Base-by-base conservation (phyloP, 1,140 invertebrate genomes). In the Catajapyx aquilonaris region DNA sequence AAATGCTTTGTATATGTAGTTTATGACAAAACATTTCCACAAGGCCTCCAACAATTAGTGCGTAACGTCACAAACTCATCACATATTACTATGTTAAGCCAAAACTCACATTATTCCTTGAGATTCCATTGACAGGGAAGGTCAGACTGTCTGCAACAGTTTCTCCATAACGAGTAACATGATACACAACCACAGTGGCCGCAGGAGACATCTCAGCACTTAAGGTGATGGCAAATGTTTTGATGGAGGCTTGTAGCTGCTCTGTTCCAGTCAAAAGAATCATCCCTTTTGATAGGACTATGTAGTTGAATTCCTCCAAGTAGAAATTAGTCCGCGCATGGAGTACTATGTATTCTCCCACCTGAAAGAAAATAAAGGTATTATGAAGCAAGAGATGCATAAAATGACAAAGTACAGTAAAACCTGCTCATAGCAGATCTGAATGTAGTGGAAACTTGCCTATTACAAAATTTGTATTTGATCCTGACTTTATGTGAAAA, bases 191-290 rank as follows among this genome's bases (percentile, higher is more conserved):
- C 9, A 88, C 67, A 0, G 85, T 88, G 1, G 87, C 76, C 16
- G 79, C 76, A 0, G 90, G 90, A 7, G 88, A 81, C 88, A 96
- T 94, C 61, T 94, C 86, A 1, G 86, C 68, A 17, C 81, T 85
- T 4, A 95, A 53, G 0, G 81, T 73, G 21, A 95, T 69, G 0
- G 87, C 75, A 57, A 95, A 87, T 1, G 88, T 94, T 48, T 73
- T 72, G 4, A 87, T 70, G 11, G 48, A 46, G 3, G 47, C 42
- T 48, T 72, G 39, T 44, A 47, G 45, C n/a, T 20, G 20, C 41
- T 64, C 56, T 17, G 44, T 46, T 9, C 59, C 56, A 2, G 49
- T 47, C 11, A 55, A 45, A 1, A 65, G 41, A 33, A 64, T 51
- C 20, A 59, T 51, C 2, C 85, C 84, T 55, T 93, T 91, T 0